Conservation (phyloP, 1,140 invertebrate species). For the Arctopsyche grandis region DNA sequence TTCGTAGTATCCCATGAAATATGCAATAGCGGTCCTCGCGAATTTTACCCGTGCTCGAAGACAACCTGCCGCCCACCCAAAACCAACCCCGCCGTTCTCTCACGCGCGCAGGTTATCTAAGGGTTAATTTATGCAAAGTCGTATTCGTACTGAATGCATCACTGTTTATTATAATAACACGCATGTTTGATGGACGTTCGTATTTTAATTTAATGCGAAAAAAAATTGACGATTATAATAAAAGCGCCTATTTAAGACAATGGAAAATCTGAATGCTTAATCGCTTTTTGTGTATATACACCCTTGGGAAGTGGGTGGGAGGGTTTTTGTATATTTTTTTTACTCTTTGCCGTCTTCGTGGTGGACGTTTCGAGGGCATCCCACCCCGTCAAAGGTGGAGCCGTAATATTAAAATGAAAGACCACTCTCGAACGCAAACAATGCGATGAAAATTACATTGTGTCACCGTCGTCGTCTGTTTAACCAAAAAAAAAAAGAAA, state of each 20-base stretch:
- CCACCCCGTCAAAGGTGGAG: conserved; percentile 14
- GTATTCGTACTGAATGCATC: conserved; percentile 8
- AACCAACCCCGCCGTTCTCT: neutral
- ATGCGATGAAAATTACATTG: conserved; percentile 38
- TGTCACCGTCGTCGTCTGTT: conserved; percentile 23
- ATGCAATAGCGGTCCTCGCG: conserved; percentile 5
- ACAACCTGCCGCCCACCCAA: neutral
- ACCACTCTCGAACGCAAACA: conserved; percentile 32
- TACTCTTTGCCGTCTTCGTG: neutral
- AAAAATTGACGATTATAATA: too few species aligned
- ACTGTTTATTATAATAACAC: neutral
- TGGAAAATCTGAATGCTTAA: conserved; percentile 11
- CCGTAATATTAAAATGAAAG: conserved; percentile 34
- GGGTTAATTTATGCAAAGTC: conserved; percentile 29
- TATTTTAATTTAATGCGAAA: too few species aligned
- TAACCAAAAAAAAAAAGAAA: conserved; percentile 1
- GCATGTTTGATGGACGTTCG: neutral
- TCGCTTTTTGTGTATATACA: conserved; percentile 24
- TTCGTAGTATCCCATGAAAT: conserved; percentile 20
- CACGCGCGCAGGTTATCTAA: neutral
- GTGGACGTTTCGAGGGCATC: neutral
- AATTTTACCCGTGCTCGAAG: neutral
- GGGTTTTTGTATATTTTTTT: conserved; percentile 22
- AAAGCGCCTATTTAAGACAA: neutral
- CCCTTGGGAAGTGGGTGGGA: neutral